Percentiles rank a stretch among this genome's conserved stretches.
These are phyloP conservation scores for Drymonia ruficornis DNA, from an alignment of 2,888 invertebrate genomes.

Conservation along the genomic window DNA sequence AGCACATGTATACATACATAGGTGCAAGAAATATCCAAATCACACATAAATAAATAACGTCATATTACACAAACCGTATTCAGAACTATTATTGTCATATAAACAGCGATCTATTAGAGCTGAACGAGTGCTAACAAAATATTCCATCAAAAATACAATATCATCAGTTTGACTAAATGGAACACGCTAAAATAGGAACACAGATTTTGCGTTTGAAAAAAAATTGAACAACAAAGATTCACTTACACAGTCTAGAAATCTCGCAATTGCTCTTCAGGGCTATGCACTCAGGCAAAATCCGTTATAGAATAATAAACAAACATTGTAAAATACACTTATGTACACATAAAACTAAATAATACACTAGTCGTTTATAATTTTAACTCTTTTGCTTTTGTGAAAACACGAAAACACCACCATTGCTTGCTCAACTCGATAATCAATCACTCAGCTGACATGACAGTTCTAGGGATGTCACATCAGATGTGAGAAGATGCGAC, in stretches of 20 bases:
- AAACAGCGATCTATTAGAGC: not conserved
- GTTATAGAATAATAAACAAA: constrained; percentile 15
- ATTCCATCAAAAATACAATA: not conserved
- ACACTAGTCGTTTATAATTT: constrained; percentile 30
- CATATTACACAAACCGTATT: constrained; percentile 11
- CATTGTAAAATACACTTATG: constrained; percentile 23
- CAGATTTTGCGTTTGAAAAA: constrained; percentile 62
- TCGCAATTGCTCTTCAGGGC: constrained; percentile 44
- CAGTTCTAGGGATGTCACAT: constrained; percentile 10
- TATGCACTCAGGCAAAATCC: constrained; percentile 24
- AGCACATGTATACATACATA: too few species aligned
- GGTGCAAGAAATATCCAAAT: too few species aligned
- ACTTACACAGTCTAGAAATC: constrained; percentile 67
- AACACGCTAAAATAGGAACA: constrained; percentile 39
- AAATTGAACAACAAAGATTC: constrained; percentile 74
- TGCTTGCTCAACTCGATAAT: constrained; percentile 61
- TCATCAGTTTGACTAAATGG: constrained; percentile 31
- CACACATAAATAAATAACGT: not conserved
- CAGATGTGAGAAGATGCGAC: too few species aligned
- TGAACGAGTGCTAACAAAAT: not conserved
- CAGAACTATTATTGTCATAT: not conserved
- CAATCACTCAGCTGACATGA: constrained; percentile 49
- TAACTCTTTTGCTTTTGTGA: constrained; percentile 49
- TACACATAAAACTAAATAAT: constrained; percentile 24
- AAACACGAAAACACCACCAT: constrained; percentile 79